Percentiles rank a stretch among this genome's conserved stretches.
Conservation (phyloP, 2,888 invertebrate genomes). For the Silvanus unidentatus region DNA sequence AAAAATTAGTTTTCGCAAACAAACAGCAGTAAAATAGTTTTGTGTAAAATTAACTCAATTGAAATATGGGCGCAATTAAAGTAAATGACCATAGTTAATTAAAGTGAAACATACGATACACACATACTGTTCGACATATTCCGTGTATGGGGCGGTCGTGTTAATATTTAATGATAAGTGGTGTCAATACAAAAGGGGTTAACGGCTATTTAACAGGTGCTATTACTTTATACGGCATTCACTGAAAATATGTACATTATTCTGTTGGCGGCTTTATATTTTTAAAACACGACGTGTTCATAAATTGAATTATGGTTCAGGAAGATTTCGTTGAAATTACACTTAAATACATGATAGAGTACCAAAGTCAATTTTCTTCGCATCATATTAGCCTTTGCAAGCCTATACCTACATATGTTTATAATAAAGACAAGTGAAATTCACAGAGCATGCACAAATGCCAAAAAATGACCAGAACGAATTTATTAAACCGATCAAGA, state of each 20-base stretch:
- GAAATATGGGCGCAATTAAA: conserved; percentile 42
- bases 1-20: conserved; percentile 3
- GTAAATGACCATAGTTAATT: conserved; percentile 42
- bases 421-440: no score
- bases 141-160: conserved; percentile 18
- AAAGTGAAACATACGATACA: conserved; percentile 28
- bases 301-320: conserved; percentile 8
- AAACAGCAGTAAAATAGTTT: conserved; percentile 28
- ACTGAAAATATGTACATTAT: conserved; percentile 25
- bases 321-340: not conserved
- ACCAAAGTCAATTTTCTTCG: no score
- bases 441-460: no score
- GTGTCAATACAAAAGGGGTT: conserved; percentile 41
- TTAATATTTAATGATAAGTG: conserved; percentile 45
- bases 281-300: conserved; percentile 17
- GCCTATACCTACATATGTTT: no score
- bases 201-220: conserved; percentile 42
- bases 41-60: conserved; percentile 27
- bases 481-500: no score
- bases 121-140: conserved; percentile 37
- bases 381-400: no score
- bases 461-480: no score
- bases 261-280: conserved; percentile 23
- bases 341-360: not conserved
- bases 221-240: conserved; percentile 35